Percentiles rank a stretch among this genome's conserved stretches.
phyloP scores from a whole-genome alignment of 2,797 vertebrate genomes.

The Otolemur crassicaudatus region DNA sequence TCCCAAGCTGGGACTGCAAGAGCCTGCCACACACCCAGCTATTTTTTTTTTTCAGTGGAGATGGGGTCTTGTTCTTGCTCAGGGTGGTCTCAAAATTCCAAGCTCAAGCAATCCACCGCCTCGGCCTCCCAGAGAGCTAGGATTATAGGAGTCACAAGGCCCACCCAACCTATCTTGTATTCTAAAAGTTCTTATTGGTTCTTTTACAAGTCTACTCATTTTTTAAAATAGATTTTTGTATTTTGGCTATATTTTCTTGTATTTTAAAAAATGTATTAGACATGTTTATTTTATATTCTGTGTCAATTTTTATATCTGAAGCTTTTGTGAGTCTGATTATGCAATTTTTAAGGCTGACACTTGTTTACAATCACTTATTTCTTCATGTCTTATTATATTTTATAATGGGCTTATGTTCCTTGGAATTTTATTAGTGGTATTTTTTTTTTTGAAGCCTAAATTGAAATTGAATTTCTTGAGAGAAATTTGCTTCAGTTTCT shows the following conservation, averaged over 20 bases:
- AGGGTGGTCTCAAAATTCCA: no score
- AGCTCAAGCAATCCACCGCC: no score
- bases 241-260: slow-evolving; percentile 2
- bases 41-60: no score
- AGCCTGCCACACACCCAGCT: no score
- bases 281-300: background rate
- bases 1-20: no score
- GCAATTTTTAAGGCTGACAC: background rate
- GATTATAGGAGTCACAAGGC: no score
- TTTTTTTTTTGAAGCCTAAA: background rate
- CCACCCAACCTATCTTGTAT: no score
- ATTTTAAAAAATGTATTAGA: slow-evolving; percentile 15
- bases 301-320: slow-evolving; percentile 26
- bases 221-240: background rate
- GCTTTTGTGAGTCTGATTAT: background rate
- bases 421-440: background rate
- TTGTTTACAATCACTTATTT: background rate
- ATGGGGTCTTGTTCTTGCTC: no score
- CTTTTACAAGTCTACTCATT: background rate
- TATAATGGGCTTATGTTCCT: slow-evolving; percentile 27
- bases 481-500: slow-evolving; percentile 30
- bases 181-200: slow-evolving; percentile 3
- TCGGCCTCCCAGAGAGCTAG: no score
- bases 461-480: slow-evolving; percentile 3
- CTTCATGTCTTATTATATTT: background rate